Conservation (phyloP, 2,113 vertebrate species). For the Cairina moschata region DNA sequence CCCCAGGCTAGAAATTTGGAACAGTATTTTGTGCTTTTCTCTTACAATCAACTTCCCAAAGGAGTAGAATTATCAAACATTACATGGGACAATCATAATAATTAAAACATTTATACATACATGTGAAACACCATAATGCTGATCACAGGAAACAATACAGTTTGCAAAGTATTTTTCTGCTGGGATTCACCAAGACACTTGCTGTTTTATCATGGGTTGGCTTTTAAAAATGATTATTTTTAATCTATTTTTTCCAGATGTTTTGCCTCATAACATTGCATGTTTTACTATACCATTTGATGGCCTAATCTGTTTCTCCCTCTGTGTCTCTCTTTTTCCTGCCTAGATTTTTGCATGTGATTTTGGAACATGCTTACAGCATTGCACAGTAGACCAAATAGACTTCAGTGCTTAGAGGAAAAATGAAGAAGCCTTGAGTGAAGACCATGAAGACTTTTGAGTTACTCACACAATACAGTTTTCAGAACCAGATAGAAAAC, state of each 20-base stretch:
- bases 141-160: background rate
- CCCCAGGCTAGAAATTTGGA: background rate
- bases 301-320: background rate
- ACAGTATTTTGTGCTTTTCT: background rate
- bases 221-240: background rate
- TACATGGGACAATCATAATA: background rate
- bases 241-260: background rate
- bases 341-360: background rate
- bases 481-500: background rate
- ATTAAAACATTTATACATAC: background rate
- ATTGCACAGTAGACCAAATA: no score
- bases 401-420: background rate
- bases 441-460: background rate
- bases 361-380: background rate
- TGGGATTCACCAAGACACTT: background rate
- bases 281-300: background rate
- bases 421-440: background rate
- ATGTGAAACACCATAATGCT: background rate
- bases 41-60: background rate
- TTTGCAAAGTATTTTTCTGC: background rate
- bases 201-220: background rate
- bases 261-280: background rate
- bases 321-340: background rate
- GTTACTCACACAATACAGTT: accelerated
- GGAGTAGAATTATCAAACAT: background rate